Evolutionary conservation across 2,888 invertebrate genomes (phyloP), one percentile per base, ranked within the genome.

Genomic region (Frankliniella intonsa): DNA sequence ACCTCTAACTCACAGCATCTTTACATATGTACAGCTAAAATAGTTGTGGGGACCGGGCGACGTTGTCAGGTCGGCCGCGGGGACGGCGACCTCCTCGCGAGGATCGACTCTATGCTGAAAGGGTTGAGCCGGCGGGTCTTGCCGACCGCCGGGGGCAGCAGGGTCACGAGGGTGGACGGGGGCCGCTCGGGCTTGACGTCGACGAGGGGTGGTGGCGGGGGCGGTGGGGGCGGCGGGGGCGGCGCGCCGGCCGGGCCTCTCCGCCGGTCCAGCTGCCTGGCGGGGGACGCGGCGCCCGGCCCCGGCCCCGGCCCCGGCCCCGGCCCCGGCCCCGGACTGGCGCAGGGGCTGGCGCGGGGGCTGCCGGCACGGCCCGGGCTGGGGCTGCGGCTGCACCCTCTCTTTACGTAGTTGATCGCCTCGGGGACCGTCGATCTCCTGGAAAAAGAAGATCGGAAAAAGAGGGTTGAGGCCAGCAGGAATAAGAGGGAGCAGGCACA

Each of bases 91-190:
- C 91, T 91, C 90, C 92, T 93, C 86, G 94, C 94, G 86, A 96
- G 91, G 85, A 96, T 89, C 83, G 95, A 95, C 87, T 96, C 96
- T 92, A 96, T 96, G 90, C 95, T 95, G 90, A 96, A 96, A 81
- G 96, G 95, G 89, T 95, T 95, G 85, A 91, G 90, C 85, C 92
- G 88, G 90, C 92, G 89, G 90, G 92, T 87, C 91, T 91, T 88
- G 88, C 89, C 88, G 86, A 87, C 86, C 82, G 84, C 84, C 62
- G 83, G 82, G 69, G 25, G 12, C 69, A 25, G 69, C 69, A 76
- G 69, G 19, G 69, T 8, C 69, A 76, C 22, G 55, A 38, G 14
- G 62, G 62, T 3, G 1, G 55, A 38, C 82, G 84, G 51, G 69
- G 80, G 38, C 38, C 82, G 50, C 82, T 79, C 80, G 81, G 81